Base-by-base conservation (phyloP, 2,888 invertebrate species). In the Hoplodrina blanda region DNA sequence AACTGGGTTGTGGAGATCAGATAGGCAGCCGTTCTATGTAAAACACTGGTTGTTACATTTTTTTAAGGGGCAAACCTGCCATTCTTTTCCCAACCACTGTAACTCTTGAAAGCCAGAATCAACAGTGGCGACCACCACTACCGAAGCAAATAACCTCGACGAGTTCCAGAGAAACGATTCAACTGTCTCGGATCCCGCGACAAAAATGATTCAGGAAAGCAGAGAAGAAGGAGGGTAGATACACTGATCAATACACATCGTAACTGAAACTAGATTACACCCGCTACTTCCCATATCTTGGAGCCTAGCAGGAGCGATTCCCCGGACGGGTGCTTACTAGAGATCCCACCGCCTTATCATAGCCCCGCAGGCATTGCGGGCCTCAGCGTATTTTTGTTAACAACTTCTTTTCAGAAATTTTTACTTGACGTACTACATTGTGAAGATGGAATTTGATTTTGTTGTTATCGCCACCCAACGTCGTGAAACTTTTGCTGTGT, bases 381-480 rank as follows among this genome's bases (percentile, higher is more conserved):
- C 87, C 88, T 75, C 86, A 72, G 65, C 91, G 93, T 94, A 95
- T 95, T 95, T 95, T 95, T 95, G 94, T 93, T 94, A 95, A 95
- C 95, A 94, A 95, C 94, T 95, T 95, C 93, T 94, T 94, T 93
- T 91, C 91, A 92, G 85, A 88, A 72, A 92, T 91, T 93, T 92
- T 89, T 93, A 93, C 90, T 89, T 88, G 86, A 83, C 79, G 80
- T 83, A 81, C 83, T 86, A 87, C 85, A 90, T 87, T 91, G 91
- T 89, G 85, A 76, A 80, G 82, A 86, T 82, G 84, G 89, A 92
- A 93, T 91, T 91, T 90, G 89, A 91, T 92, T 92, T 89, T 88
- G 87, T 86, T 85, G 83, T 86, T 89, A 90, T 89, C 90, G 69
- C 65, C 69, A 61, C 8, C 50, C 30, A 69, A 69, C 67, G 71